Base-by-base conservation (phyloP, 2,797 vertebrate species). In the Silurus aristotelis region DNA sequence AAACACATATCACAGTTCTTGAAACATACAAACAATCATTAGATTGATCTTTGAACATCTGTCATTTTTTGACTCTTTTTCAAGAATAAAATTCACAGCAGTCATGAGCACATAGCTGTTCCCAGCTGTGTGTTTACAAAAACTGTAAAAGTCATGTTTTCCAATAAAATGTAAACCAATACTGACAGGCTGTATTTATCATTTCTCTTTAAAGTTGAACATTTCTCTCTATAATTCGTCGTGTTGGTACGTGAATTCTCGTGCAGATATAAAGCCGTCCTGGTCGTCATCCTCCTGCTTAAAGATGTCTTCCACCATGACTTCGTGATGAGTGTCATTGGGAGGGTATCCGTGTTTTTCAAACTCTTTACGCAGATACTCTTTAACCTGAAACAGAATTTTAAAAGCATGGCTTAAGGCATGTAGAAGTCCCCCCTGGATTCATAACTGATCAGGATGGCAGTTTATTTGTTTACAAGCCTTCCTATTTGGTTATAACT, bases 221-320 rank as follows among this genome's bases (percentile, higher is more conserved):
- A 60, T 8, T 25, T 46, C 12, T 25, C 67, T 90, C 93, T 93
- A 99, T 71, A 99, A 95, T 88, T 99, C 98, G 80, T 99, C 98
- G 0, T 98, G 98, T 89, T 95, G 95, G 93, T 98, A 99, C 0
- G 97, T 98, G 90, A 99, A 99, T 92, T 99, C 98, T 90, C 98
- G 95, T 58, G 98, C 96, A 86, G 98, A 98, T 92, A 99, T 98
- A 93, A 95, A 98, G 43, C 98, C 98, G 7, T 99, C 98, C 81
- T 94, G 93, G 88, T 99, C 97, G 91, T 97, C 94, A 88, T 99
- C 98, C 94, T 99, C 98, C 93, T 97, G 98, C 89, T 95, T 91
- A 91, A 99, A 99, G 89, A 99, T 99, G 82, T 99, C 97, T 78
- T 96, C 95, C 84, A 96, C 94, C 95, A 99, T 96, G 89, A 92